Base-by-base conservation (phyloP, 2,113 vertebrate species). In the Lampris megalopsis region DNA sequence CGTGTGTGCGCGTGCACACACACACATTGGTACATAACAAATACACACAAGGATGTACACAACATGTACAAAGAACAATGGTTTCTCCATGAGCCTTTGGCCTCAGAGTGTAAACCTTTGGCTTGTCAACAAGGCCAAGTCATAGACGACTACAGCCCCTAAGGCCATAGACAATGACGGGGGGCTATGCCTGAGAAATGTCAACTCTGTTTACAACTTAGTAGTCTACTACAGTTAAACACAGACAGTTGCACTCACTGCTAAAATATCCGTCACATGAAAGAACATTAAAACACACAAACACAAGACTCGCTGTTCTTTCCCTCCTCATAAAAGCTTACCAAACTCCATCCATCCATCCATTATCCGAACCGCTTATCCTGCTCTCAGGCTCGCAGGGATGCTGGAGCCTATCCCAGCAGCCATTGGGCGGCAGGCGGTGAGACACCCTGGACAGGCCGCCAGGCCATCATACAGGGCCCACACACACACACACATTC, bases 51-150 rank as follows among this genome's bases (percentile, higher is more conserved):
- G 24, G 24, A 58, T 61, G 45, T 62, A 75, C 42, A 77, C 60
- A 60, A 60, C 63, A 24, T 7, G 7, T 7, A 45, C 1, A 45
- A 4, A 79, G 74, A 87, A 75, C 63, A 70, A 81, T 75, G 52
- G 73, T 70, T 59, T 78, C 71, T 67, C 73, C 61, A 64, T 13
- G 45, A 79, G 79, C 52, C 2, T 49, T 71, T 73, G 40, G 64
- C 50, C 78, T 5, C 4, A 7, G 4, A 2, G 4, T 5, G 43
- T 45, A 45, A 7, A 4, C 43, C 43, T 5, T 7, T 45, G 43
- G 43, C 43, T 45, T 24, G 24, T 24, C 24, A 7, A 4, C 43
- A 45, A 7, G 43, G 43, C 43, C 43, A 45, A 45, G 43, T 45
- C 4, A 5, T 4, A 65, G 8, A 77, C 24, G 24, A 24, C 24